These are phyloP conservation scores for Saccopteryx bilineata DNA, from an alignment of 2,113 vertebrate species.

Conservation along the genomic window DNA sequence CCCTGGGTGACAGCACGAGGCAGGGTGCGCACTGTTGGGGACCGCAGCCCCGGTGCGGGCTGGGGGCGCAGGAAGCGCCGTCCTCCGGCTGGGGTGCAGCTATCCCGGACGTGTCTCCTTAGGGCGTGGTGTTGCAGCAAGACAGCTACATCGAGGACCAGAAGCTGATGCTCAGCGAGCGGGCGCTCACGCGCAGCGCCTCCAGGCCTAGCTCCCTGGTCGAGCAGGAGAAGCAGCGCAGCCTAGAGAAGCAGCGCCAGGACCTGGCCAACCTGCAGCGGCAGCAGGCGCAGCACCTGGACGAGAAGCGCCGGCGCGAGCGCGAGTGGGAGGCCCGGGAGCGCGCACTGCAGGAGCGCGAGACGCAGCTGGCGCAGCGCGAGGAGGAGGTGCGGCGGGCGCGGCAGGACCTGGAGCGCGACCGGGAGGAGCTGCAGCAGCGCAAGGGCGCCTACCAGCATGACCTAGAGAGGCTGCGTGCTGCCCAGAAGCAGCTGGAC, in stretches of 20 bases:
- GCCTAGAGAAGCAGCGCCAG: slow-evolving; percentile 97
- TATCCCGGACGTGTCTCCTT: neutral
- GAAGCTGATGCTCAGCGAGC: slow-evolving; percentile 93
- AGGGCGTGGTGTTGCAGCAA: slow-evolving; percentile 97
- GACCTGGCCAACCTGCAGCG: slow-evolving; percentile 95
- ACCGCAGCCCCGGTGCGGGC: too few species aligned
- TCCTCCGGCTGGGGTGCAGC: neutral
- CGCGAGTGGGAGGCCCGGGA: slow-evolving; percentile 93
- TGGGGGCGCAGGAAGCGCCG: too few species aligned
- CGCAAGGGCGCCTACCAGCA: slow-evolving; percentile 92
- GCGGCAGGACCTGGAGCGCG: slow-evolving; percentile 89
- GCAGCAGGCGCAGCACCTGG: slow-evolving; percentile 93
- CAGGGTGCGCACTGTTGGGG: too few species aligned
- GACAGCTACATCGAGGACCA: slow-evolving; percentile 98
- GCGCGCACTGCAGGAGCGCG: slow-evolving; percentile 89
- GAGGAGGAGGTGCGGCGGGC: slow-evolving; percentile 89
- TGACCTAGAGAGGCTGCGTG: slow-evolving; percentile 93
- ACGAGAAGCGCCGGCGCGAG: slow-evolving; percentile 92
- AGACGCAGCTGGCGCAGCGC: slow-evolving; percentile 86
- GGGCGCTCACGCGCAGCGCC: slow-evolving; percentile 85
- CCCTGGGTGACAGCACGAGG: neutral
- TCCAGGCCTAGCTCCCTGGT: slow-evolving; percentile 93
- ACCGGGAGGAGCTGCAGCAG: slow-evolving; percentile 88
- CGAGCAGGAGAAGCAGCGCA: slow-evolving; percentile 99
- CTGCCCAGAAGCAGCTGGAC: slow-evolving; percentile 94